phyloP scores from a whole-genome alignment of 2,113 vertebrate genomes.

The Bucco capensis region DNA sequence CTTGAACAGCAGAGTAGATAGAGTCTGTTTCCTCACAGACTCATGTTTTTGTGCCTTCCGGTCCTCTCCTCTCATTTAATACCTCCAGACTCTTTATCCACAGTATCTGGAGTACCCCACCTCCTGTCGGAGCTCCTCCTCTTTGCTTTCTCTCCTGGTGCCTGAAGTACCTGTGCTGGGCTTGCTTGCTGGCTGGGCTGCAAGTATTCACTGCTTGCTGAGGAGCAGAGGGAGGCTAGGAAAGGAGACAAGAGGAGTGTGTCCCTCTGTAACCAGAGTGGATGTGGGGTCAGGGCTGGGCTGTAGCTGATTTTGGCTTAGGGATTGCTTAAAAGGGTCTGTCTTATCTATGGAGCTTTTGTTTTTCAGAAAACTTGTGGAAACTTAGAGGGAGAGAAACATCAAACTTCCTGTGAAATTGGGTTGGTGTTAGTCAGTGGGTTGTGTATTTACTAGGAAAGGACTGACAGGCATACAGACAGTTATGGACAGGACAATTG shows the following conservation, averaged over 20 bases:
- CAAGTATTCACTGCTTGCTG: rapidly evolving
- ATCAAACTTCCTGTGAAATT: not conserved
- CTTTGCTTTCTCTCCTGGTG: not conserved
- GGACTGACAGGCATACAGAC: not conserved
- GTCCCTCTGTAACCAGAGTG: not conserved
- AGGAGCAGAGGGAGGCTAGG: not conserved
- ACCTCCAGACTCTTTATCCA: not conserved
- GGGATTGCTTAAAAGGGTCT: not conserved
- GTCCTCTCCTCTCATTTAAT: not conserved
- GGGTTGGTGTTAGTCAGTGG: not conserved
- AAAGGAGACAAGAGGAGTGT: not conserved
- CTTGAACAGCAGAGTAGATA: not conserved
- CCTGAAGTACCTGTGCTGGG: not conserved
- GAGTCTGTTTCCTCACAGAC: not conserved
- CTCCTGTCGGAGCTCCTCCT: not conserved
- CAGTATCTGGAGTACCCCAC: not conserved
- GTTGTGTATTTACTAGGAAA: not conserved
- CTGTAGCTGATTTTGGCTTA: rapidly evolving
- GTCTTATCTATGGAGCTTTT: not conserved
- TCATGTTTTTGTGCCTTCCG: not conserved
- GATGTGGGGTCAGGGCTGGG: not conserved
- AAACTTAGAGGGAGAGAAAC: not conserved
- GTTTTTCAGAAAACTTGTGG: not conserved
- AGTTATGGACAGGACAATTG: rapidly evolving
- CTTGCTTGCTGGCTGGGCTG: not conserved